Evolutionary conservation across 1,140 invertebrate species (phyloP), one percentile per base, ranked within the genome.

Genomic region (Zaprionus vittiger): DNA sequence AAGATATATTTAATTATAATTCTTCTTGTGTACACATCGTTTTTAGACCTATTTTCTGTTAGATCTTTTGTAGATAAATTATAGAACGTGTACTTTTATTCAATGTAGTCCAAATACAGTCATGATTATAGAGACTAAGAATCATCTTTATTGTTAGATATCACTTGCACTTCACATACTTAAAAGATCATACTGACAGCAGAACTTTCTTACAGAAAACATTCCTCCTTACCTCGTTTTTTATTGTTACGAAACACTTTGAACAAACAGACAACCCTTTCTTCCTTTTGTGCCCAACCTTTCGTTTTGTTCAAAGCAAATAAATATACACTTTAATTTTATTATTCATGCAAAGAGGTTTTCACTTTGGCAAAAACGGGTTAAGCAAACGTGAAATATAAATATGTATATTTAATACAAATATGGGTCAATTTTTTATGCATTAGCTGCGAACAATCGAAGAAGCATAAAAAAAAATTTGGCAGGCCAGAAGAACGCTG

Each of bases 351-450:
- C 47, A 78, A 73, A 83, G 77, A 83, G 72, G 49, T 69, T 75
- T 89, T 57, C 70, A 54, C 59, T 61, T 87, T 83, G 71, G 54
- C 65, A 71, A 71, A 73, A 26, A 38, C 63, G 63, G 28, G 56
- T 77, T 62, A 77, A 73, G 77, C 76, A 89, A 89, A 84, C 73
- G 81, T 79, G 49, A 81, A 81, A 87, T 73, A 83, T 83, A 77
- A 72, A 86, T 83, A 89, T 84, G 64, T 79, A 89, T 81, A 81
- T 89, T 87, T 87, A 71, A 81, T 81, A 71, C 52, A 79, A 90
- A 90, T 77, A 55, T 89, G 79, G 81, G 81, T 89, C 79, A 84
- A 84, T 89, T 89, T 81, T 89, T 83, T 90, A 81, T 84, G 78
- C 80, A 83, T 83, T 86, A 86, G 64, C 68, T 41, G 37, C 34